These are phyloP conservation scores for Hyla sarda DNA, from an alignment of 2,113 vertebrate genomes.

Conservation along the genomic window DNA sequence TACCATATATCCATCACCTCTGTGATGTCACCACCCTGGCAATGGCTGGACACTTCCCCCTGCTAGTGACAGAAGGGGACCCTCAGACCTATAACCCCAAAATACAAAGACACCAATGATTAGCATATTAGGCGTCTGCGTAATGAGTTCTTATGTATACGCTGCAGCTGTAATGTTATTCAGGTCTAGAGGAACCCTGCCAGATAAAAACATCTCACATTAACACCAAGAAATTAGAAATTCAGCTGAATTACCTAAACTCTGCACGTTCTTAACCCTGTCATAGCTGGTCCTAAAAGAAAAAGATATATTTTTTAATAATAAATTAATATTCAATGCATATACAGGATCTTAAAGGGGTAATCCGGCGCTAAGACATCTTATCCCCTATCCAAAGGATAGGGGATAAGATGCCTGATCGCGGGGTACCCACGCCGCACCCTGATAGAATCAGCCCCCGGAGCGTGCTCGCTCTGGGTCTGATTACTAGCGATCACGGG, in stretches of 20 bases:
- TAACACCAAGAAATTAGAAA: background rate
- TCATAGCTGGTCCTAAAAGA: background rate
- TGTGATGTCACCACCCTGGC: background rate
- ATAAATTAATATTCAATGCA: too few species aligned
- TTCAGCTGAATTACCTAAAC: background rate
- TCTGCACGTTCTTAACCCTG: background rate
- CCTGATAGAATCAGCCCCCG: too few species aligned
- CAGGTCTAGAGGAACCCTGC: background rate
- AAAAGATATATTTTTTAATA: too few species aligned
- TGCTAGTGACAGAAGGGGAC: background rate
- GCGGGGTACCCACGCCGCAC: too few species aligned
- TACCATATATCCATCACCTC: slow-evolving; percentile 10
- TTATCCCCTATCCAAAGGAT: too few species aligned
- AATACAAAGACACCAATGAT: background rate
- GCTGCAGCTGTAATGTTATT: background rate
- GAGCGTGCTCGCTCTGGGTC: too few species aligned
- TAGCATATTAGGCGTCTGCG: background rate
- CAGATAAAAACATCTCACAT: background rate
- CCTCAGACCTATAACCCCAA: background rate
- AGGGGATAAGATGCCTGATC: too few species aligned
- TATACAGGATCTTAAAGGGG: too few species aligned
- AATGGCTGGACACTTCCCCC: background rate
- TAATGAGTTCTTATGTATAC: background rate
- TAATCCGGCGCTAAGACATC: too few species aligned
- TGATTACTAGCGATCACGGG: too few species aligned